Evolutionary conservation across 2,113 vertebrate species (phyloP).

Genomic region (Ciconia maguari): DNA sequence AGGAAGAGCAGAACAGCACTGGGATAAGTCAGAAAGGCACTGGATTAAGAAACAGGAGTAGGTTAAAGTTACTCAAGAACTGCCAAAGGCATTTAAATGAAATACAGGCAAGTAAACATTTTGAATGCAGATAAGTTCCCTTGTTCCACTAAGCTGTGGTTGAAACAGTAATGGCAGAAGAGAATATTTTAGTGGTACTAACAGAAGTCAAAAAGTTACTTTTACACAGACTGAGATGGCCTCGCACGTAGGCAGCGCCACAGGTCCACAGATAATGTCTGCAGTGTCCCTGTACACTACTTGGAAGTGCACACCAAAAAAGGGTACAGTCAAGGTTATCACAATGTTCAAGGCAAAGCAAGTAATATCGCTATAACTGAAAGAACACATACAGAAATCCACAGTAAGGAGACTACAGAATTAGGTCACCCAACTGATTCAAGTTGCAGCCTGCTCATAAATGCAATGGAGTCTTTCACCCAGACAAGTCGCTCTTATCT

Average conservation of each 20-base stretch:
- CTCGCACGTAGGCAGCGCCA: not conserved
- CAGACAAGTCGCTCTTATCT: not conserved
- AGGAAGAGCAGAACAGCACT: not conserved
- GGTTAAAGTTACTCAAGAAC: not conserved
- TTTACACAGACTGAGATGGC: not conserved
- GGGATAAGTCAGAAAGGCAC: not conserved
- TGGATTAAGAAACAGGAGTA: not conserved
- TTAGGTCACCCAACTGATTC: not conserved
- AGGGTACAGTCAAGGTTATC: not conserved
- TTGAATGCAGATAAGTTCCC: not conserved
- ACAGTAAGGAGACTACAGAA: not conserved
- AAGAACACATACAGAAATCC: not conserved
- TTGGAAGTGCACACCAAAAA: accelerated
- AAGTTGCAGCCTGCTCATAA: not conserved
- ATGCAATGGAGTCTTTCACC: not conserved
- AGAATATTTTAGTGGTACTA: not conserved
- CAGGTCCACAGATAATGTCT: not conserved
- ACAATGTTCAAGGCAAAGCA: not conserved
- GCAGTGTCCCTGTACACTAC: not conserved
- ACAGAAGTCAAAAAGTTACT: not conserved
- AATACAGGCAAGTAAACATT: not conserved
- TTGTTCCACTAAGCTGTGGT: not conserved
- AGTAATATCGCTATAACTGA: accelerated
- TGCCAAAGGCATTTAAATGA: not conserved
- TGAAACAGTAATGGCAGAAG: not conserved